Evolutionary conservation across 2,113 vertebrate species (phyloP).

Genomic region (Crotalus horridus): DNA sequence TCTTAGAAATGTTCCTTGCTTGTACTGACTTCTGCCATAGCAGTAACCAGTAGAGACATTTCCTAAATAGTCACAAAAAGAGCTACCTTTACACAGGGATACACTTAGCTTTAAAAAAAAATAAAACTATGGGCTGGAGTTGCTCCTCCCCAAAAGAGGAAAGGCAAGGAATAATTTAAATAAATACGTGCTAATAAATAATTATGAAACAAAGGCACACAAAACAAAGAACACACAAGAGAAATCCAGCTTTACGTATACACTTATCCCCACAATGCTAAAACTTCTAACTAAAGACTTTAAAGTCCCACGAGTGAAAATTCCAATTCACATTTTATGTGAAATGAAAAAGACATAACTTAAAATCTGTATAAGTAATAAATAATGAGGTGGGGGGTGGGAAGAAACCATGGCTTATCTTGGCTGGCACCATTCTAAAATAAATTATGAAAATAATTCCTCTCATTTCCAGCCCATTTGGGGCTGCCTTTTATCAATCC

Average conservation of each 20-base stretch:
- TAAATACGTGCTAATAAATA: constrained; percentile 78
- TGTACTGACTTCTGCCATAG: not conserved
- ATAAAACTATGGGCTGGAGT: not conserved
- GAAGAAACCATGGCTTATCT: constrained; percentile 1
- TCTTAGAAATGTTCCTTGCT: constrained; percentile 1
- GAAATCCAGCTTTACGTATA: constrained; percentile 11
- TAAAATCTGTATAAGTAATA: constrained; percentile 29
- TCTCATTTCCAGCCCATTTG: not conserved
- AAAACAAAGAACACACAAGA: constrained; percentile 15
- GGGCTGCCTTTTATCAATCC: not conserved
- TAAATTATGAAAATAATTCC: not conserved
- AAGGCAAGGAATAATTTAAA: constrained; percentile 69
- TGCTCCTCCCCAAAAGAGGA: not conserved
- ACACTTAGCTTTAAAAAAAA: not conserved
- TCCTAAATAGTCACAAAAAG: not conserved
- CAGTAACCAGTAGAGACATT: not conserved
- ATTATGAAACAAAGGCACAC: constrained; percentile 39
- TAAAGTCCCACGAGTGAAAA: constrained; percentile 2
- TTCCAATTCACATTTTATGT: not conserved
- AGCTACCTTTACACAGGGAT: not conserved
- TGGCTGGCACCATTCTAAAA: not conserved
- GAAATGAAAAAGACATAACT: constrained; percentile 35
- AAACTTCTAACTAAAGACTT: constrained; percentile 18
- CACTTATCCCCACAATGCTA: constrained; percentile 39
- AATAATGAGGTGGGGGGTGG: constrained; percentile 26